Conservation (phyloP, 1,140 invertebrate species). For the Heterodera carotae region DNA sequence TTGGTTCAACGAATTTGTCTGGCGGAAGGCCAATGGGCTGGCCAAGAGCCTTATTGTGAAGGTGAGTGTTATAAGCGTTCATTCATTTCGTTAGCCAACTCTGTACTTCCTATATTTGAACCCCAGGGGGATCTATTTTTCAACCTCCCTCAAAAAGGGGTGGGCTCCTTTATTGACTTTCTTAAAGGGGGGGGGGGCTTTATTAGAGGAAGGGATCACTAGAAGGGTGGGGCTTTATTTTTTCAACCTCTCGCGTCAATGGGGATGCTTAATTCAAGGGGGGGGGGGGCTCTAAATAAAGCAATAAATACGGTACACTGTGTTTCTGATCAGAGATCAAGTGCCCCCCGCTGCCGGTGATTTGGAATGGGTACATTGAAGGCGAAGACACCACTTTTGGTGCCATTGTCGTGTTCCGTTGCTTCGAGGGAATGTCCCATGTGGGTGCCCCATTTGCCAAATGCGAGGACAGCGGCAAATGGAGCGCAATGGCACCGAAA, state of each 20-base stretch:
- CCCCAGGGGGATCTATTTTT: no score
- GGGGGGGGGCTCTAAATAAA: no score
- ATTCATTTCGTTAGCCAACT: no score
- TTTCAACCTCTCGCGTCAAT: no score
- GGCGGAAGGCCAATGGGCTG: conserved; percentile 88
- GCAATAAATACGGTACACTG: no score
- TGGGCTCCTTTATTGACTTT: no score
- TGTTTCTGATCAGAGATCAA: conserved; percentile 79
- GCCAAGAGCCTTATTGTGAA: conserved; percentile 81
- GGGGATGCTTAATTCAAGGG: no score
- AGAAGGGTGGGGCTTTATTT: no score
- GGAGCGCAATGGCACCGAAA: conserved; percentile 85
- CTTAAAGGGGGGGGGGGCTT: no score
- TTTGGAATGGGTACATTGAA: conserved; percentile 93
- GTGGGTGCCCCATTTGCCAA: conserved; percentile 78
- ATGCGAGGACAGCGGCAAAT: conserved; percentile 86
- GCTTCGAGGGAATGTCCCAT: conserved; percentile 80
- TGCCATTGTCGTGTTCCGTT: conserved; percentile 87
- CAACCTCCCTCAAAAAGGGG: no score
- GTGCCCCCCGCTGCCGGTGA: conserved; percentile 82
- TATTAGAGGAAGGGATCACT: no score
- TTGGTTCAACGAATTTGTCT: conserved; percentile 79
- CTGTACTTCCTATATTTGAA: no score
- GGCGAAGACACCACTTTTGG: conserved; percentile 85
- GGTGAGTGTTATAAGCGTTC: conserved; percentile 69